Evolutionary conservation across 2,888 invertebrate species (phyloP), one percentile per base, ranked within the genome.

Genomic region (Allygus modestus): DNA sequence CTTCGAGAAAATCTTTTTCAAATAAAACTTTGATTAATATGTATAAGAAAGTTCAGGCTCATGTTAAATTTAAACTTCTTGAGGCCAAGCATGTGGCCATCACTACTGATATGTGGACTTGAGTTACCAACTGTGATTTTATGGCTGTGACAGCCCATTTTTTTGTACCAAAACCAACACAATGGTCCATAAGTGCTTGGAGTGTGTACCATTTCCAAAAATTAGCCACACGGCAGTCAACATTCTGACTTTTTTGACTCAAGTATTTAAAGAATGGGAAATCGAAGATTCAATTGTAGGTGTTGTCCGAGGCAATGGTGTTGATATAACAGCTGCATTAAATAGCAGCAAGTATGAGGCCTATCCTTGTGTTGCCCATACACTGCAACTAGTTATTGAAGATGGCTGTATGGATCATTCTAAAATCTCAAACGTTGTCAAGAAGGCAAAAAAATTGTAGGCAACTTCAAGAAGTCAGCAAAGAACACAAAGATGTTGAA

Each of bases 111-210:
- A 79, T 79, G 79, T 79, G 79, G 54, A 79, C 79, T 0, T 81
- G 33, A 11, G 46, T 81, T 1, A 33, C 58, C 1, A 58, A 58
- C 28, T 81, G 58, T n/a, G n/a, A n/a, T n/a, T n/a, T n/a, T 20
- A 58, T 81, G 81, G 81, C 81, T 23, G 33, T 81, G 7, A 81
- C 81, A 31, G 81, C 58, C 33, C 81, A 81, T 20, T 54, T 46
- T 79, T 4, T 28, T 46, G 20, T 28, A 1, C 26, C 0, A 43
- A 23, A 28, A 41, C 20, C 7, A 37, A 46, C 12, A n/a, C 31
- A 28, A 33, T 61, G 31, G 58, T 17, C 11, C 23, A 54, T 17
- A 81, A 54, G 81, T 81, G 81, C 51, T 54, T 81, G 31, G 81
- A 81, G 26, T 26, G 46, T 17, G 81, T 54, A 2, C 81, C 81